Percentiles rank a stretch among this genome's conserved stretches.
Evolutionary conservation across 2,113 vertebrate species (phyloP).

Genomic region (Myodes glareolus): DNA sequence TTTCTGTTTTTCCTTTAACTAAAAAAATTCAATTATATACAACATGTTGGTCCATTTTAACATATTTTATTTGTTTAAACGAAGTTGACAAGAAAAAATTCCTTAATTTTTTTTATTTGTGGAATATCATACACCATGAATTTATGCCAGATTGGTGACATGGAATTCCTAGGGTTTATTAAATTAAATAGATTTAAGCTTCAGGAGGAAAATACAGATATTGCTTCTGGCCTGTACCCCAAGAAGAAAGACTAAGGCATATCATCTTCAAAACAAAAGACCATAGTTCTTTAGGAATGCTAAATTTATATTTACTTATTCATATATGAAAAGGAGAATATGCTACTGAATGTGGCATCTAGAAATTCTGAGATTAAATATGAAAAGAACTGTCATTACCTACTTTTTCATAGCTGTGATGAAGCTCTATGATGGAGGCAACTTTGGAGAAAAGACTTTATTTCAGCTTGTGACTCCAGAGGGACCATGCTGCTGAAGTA

Average conservation of each 20-base stretch:
- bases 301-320: not conserved
- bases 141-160: not conserved
- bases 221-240: not conserved
- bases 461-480: not conserved
- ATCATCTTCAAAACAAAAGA: not conserved
- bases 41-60: not conserved
- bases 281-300: not conserved
- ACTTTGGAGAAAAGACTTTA: not conserved
- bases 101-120: not conserved
- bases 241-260: accelerated
- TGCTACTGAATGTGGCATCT: not conserved
- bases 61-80: not conserved
- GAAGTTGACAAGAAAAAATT: not conserved
- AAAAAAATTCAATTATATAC: not conserved
- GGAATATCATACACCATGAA: not conserved
- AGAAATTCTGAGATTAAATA: not conserved
- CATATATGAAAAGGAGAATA: not conserved
- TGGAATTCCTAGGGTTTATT: not conserved
- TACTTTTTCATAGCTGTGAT: not conserved
- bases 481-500: not conserved
- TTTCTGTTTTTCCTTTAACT: not conserved
- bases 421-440: not conserved
- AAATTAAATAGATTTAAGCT: not conserved
- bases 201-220: not conserved
- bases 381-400: not conserved